A percentile compares a stretch with the other conserved stretches of the same genome.
These are phyloP conservation scores for Rhogogaster chlorosoma DNA, from an alignment of 2,888 invertebrate genomes.

Conservation along the genomic window DNA sequence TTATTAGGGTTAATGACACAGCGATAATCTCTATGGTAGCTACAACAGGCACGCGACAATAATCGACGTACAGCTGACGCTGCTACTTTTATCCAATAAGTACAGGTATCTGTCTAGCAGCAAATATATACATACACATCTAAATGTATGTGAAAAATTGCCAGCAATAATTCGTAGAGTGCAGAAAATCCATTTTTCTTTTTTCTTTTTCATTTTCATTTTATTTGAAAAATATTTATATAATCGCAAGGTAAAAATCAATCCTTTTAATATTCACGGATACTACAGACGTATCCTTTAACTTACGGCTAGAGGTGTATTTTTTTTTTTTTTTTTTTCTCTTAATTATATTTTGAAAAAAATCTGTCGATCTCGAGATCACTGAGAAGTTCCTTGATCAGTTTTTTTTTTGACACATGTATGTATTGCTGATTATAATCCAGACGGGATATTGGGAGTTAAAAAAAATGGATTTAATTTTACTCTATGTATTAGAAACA, in stretches of 20 bases:
- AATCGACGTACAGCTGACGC: conserved; percentile 26
- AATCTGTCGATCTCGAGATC: too few relatives aligned
- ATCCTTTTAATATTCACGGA: too few relatives aligned
- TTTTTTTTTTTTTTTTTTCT: too few relatives aligned
- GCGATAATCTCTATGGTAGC: neutral
- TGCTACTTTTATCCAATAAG: conserved; percentile 14
- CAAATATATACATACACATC: neutral
- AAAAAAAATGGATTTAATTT: neutral
- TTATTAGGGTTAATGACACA: conserved; percentile 40
- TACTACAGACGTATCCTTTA: too few relatives aligned
- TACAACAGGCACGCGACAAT: neutral
- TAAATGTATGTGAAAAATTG: neutral
- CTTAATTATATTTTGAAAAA: too few relatives aligned
- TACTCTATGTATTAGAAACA: neutral
- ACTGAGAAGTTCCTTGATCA: too few relatives aligned
- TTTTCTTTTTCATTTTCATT: too few relatives aligned
- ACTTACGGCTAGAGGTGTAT: too few relatives aligned
- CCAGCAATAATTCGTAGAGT: neutral
- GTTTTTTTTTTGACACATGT: neutral
- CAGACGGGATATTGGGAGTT: neutral
- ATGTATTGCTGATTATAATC: neutral
- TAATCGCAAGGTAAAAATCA: too few relatives aligned
- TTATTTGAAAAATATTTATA: too few relatives aligned
- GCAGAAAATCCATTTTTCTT: neutral
- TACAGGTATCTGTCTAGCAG: neutral